Conservation (phyloP, 2,113 vertebrate species). For the Hippocampus barbouri region DNA sequence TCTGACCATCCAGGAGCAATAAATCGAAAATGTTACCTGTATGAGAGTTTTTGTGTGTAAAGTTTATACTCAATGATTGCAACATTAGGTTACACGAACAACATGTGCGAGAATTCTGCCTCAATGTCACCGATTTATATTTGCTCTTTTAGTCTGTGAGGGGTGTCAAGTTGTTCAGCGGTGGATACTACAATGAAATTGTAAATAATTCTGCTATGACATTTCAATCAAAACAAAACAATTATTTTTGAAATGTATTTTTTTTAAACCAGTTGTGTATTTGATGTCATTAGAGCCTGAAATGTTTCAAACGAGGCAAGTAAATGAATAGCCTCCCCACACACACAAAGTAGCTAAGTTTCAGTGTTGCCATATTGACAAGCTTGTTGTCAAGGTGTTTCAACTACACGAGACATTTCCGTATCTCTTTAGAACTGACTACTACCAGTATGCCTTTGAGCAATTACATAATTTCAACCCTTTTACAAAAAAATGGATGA, state of each 20-base stretch:
- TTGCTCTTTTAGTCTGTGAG: background rate
- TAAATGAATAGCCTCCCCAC: too few relatives aligned
- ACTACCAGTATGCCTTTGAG: background rate
- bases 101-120: background rate
- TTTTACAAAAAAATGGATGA: background rate
- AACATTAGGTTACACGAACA: background rate
- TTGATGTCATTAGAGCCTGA: too few relatives aligned
- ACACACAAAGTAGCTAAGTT: too few relatives aligned
- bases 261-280: too few relatives aligned
- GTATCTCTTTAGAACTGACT: too few relatives aligned
- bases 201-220: background rate
- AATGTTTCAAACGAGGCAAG: too few relatives aligned
- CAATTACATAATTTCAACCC: background rate
- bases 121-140: background rate
- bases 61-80: background rate
- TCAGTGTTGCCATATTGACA: too few relatives aligned
- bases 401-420: background rate
- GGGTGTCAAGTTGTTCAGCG: background rate
- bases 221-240: background rate
- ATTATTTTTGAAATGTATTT: too few relatives aligned
- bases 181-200: background rate
- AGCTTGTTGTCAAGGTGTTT: background rate
- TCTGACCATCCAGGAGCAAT: conserved; percentile 3
- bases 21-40: background rate
- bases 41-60: background rate